Evolutionary conservation across 2,113 vertebrate genomes (phyloP), one percentile per base, ranked within the genome.

Genomic region (Dicerorhinus sumatrensis): DNA sequence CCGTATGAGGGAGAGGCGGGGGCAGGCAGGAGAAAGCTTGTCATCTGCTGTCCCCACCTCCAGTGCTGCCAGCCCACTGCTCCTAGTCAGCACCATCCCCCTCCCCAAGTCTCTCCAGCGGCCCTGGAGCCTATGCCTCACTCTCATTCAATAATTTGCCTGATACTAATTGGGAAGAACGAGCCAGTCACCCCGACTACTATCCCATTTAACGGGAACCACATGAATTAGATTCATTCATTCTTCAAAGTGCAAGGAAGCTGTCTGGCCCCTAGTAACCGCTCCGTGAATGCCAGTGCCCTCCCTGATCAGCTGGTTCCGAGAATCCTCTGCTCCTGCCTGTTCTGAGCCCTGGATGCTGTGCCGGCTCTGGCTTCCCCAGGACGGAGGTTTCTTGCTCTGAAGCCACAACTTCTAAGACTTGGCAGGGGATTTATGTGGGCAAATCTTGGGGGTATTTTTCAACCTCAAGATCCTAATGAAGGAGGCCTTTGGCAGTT

Each of bases 231-330:
- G 42, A 33, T 18, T 7, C 6, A 13, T 27, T 54, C 31, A 13
- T 17, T 36, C 11, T 3, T 0, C 46, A 7, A 20, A 13, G 63
- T 31, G 39, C 25, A 17, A 5, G 16, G 62, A 5, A 16, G 12
- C 39, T 31, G 10, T 1, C 39, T 9, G 60, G 27, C 42, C 20
- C 11, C 23, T 2, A 0, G 33, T 8, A 39, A 18, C n/a, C 3
- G 72, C 23, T 29, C 6, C 0, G 5, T 6, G 14, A 2, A 5
- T 18, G 13, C 6, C 8, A 8, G 46, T 6, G 8, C 18, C 12
- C n/a, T 42, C 92, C 31, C 1, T 3, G 3, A 10, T 31, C 5
- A 1, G 27, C 2, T 3, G 21, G 23, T 4, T 51, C 8, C 16
- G 0, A 5, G 8, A 10, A 0, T 27, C 70, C 17, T 31, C 39